These are phyloP conservation scores for Pachyramphus minor DNA, from an alignment of 2,113 vertebrate species.

Conservation along the genomic window DNA sequence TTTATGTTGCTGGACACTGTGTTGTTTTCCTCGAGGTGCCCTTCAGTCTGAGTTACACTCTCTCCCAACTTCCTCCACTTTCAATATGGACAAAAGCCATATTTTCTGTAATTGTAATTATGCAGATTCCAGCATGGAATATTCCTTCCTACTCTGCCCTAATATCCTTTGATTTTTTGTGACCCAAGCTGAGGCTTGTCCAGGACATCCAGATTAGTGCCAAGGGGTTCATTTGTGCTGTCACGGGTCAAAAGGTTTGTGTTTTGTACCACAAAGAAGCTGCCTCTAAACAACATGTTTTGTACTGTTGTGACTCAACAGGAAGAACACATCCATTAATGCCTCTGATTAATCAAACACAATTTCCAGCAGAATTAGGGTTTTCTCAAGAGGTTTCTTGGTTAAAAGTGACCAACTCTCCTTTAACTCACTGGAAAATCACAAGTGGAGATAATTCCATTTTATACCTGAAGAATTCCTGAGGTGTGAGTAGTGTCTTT, in stretches of 20 bases:
- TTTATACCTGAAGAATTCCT: not conserved
- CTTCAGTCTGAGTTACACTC: not conserved
- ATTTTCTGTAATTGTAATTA: not conserved
- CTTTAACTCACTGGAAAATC: not conserved
- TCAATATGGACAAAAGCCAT: not conserved
- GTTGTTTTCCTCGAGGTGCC: not conserved
- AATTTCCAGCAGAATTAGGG: constrained; percentile 16
- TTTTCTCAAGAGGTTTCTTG: constrained; percentile 12
- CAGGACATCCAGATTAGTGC: not conserved
- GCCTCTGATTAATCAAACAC: not conserved
- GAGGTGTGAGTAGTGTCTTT: not conserved
- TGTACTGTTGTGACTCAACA: not conserved
- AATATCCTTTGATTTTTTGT: not conserved
- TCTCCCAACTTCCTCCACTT: not conserved
- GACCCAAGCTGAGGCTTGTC: not conserved
- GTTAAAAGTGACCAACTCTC: not conserved
- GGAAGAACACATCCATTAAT: constrained; percentile 20
- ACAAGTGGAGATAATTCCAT: not conserved
- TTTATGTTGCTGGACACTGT: not conserved
- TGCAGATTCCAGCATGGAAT: not conserved
- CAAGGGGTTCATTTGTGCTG: not conserved
- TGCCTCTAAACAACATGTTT: not conserved
- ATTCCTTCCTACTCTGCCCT: not conserved
- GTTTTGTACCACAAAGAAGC: not conserved
- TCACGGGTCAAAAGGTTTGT: not conserved